Evolutionary conservation across 1,140 invertebrate genomes (phyloP).

Genomic region (Microvelia longipes): DNA sequence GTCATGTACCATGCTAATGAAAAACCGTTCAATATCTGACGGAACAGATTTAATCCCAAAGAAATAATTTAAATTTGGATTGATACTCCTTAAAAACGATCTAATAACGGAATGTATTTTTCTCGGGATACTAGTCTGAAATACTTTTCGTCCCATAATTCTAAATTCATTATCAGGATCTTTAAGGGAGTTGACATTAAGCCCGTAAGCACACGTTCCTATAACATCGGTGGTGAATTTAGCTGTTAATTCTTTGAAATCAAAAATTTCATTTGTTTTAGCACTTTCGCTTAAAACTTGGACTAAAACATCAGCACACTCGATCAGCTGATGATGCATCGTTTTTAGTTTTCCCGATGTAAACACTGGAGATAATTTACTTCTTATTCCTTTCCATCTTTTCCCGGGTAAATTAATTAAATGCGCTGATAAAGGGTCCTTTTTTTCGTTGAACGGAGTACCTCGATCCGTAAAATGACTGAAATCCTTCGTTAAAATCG

Average conservation of each 20-base stretch:
- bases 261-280: background rate
- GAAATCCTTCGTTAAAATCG: background rate
- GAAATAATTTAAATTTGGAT: background rate
- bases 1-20: background rate
- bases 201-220: slow-evolving; percentile 42
- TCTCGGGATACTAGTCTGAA: slow-evolving; percentile 7
- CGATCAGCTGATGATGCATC: slow-evolving; percentile 21
- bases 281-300: background rate
- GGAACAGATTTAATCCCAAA: background rate
- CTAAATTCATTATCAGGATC: slow-evolving; percentile 33
- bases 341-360: slow-evolving; percentile 33
- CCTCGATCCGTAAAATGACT: background rate
- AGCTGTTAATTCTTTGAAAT: slow-evolving; percentile 33
- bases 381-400: slow-evolving; percentile 27
- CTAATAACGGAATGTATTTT: background rate
- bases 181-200: slow-evolving; percentile 39
- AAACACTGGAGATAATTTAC: slow-evolving; percentile 33
- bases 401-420: background rate
- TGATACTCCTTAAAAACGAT: background rate
- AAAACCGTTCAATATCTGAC: background rate
- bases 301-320: slow-evolving; percentile 7
- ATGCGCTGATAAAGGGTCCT: background rate
- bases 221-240: slow-evolving; percentile 47
- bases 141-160: slow-evolving; percentile 20
- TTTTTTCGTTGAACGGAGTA: background rate